Percentiles rank a stretch among this genome's conserved stretches.
These are phyloP conservation scores for Tympanoctomys barrerae DNA, from an alignment of 2,797 vertebrate species.

Conservation along the genomic window DNA sequence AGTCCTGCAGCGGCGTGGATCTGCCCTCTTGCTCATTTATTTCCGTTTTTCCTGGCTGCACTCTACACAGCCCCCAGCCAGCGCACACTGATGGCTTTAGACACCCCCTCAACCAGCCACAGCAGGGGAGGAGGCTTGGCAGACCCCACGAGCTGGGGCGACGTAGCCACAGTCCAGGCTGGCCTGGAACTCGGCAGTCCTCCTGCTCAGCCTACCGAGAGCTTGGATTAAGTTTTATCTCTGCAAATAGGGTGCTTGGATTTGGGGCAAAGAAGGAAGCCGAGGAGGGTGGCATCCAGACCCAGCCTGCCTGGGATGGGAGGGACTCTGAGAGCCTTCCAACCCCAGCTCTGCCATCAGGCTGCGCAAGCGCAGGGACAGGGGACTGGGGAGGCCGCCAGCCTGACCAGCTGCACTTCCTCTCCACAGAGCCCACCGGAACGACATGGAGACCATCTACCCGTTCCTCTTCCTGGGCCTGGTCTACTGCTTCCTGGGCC, in stretches of 20 bases:
- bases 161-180: background rate
- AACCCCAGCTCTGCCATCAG: too few relatives aligned
- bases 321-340: accelerated
- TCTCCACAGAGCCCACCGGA: conserved; percentile 92
- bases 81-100: background rate
- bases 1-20: background rate
- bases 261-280: background rate
- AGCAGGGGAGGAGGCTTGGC: accelerated
- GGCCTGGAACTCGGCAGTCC: background rate
- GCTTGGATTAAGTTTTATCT: background rate
- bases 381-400: accelerated
- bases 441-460: conserved; percentile 97
- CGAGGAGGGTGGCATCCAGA: too few relatives aligned
- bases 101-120: background rate
- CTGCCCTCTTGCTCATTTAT: background rate
- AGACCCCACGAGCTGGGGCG: background rate
- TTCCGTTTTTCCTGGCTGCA: background rate
- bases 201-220: background rate
- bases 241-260: background rate
- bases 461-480: conserved; percentile 97
- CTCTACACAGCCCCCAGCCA: accelerated
- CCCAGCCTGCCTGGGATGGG: background rate
- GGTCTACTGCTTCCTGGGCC: conserved; percentile 93
- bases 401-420: background rate
- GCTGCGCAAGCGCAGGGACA: background rate